These are phyloP conservation scores for Metopolophium dirhodum DNA, from an alignment of 1,140 invertebrate species.

Conservation along the genomic window DNA sequence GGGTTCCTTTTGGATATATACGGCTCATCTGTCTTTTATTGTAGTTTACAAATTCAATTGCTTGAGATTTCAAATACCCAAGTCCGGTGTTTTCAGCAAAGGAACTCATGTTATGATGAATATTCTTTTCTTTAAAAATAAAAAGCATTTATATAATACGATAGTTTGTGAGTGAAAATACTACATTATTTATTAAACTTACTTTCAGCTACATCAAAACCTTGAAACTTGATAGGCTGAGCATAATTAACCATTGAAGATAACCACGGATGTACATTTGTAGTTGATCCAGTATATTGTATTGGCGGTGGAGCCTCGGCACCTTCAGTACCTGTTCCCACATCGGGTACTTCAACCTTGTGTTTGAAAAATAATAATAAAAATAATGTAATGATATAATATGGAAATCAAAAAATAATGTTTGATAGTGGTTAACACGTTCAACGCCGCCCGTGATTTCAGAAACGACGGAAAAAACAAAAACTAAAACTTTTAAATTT, in stretches of 20 bases:
- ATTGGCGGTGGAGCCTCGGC: constrained; percentile 69
- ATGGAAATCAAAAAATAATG: not conserved
- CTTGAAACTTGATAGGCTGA: constrained; percentile 98
- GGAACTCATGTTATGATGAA: constrained; percentile 98
- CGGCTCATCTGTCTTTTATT: constrained; percentile 99
- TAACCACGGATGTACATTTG: constrained; percentile 97
- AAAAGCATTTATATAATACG: not conserved
- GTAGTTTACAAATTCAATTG: constrained; percentile 99
- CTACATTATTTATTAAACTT: constrained; percentile 61
- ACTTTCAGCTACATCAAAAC: constrained; percentile 97
- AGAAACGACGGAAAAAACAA: no score
- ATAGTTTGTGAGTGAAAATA: constrained; percentile 32
- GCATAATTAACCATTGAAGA: constrained; percentile 99
- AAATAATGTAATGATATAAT: no score
- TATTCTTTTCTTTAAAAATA: constrained; percentile 81
- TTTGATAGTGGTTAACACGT: not conserved
- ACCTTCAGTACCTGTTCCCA: constrained; percentile 45
- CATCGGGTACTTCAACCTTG: constrained; percentile 54
- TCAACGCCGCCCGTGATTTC: no score
- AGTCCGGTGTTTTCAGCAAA: constrained; percentile 97
- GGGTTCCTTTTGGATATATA: constrained; percentile 98
- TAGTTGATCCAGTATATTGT: constrained; percentile 95
- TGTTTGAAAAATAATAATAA: not conserved
- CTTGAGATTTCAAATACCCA: constrained; percentile 91
- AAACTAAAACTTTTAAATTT: no score